Evolutionary conservation across 2,888 invertebrate genomes (phyloP), one percentile per base, ranked within the genome.

Genomic region (Bugula neritina): DNA sequence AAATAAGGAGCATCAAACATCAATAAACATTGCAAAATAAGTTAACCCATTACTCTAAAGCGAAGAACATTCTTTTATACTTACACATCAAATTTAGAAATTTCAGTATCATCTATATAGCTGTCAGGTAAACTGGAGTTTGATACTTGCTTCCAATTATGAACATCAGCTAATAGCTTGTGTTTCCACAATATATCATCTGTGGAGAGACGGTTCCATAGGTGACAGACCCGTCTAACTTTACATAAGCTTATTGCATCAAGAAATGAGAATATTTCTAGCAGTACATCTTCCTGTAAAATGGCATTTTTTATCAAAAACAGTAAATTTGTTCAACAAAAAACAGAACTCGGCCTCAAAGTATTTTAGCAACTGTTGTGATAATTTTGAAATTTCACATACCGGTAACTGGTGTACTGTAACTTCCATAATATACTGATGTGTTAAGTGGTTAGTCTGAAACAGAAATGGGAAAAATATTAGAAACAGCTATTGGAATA

Each of bases 161-260:
- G 74, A 1, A 77, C 72, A 71, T 82, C 81, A 29, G 73, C 43
- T 35, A 77, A 69, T 25, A 82, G 75, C 27, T 77, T 74, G 1
- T 75, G 74, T 35, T 77, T 75, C 83, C 83, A 83, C 31, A 82
- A 74, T 1, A 80, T 69, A 71, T 80, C 78, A 73, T 82, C 81
- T 63, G 77, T 76, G 35, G 78, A 75, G 58, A 81, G 73, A 69
- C 76, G 74, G 73, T 77, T 77, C 82, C 82, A 82, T 43, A 77
- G 77, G 34, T 76, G 73, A 72, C 79, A 79, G 1, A 82, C 81
- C 35, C 75, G 29, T 63, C 78, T 74, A 5, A 78, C 77, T 70
- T 75, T 72, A 73, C 80, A 80, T 29, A 82, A 73, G 3, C 79
- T 79, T 54, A 73, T 75, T 1, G 79, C 78, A 69, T 77, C 76